phyloP scores from a whole-genome alignment of 2,888 invertebrate species.

The Deroplatys truncata region DNA sequence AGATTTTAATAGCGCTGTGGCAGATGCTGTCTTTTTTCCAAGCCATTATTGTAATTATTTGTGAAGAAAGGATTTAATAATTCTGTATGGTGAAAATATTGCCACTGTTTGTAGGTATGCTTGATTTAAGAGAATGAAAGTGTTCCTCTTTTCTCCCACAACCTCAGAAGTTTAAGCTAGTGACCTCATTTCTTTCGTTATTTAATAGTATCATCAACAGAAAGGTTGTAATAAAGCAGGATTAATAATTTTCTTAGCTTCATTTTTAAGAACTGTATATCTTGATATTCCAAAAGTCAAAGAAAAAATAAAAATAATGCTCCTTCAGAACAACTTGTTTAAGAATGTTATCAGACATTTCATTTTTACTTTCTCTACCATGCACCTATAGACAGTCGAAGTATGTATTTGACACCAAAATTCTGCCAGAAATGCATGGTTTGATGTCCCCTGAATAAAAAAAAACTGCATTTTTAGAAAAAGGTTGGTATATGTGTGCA shows the following conservation, averaged over 20 bases:
- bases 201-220: not conserved
- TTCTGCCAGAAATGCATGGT: too few relatives aligned
- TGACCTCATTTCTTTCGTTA: not conserved
- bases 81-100: not conserved
- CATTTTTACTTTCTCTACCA: too few relatives aligned
- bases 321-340: too few relatives aligned
- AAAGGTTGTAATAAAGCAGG: too few relatives aligned
- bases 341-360: too few relatives aligned
- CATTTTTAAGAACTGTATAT: not conserved
- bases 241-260: not conserved
- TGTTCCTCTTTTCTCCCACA: not conserved
- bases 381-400: too few relatives aligned
- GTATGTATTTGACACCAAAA: too few relatives aligned
- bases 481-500: too few relatives aligned
- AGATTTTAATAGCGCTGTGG: not conserved
- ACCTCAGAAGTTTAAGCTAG: not conserved
- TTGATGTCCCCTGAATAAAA: too few relatives aligned
- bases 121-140: not conserved
- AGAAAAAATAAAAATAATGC: too few relatives aligned
- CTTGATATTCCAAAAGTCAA: not conserved
- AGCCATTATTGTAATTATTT: not conserved
- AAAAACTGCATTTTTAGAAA: too few relatives aligned
- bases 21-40: not conserved
- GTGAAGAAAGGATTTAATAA: not conserved
- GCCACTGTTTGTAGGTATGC: not conserved